These are phyloP conservation scores for Buceros bicornis DNA, from an alignment of 2,797 vertebrate species.

Conservation along the genomic window DNA sequence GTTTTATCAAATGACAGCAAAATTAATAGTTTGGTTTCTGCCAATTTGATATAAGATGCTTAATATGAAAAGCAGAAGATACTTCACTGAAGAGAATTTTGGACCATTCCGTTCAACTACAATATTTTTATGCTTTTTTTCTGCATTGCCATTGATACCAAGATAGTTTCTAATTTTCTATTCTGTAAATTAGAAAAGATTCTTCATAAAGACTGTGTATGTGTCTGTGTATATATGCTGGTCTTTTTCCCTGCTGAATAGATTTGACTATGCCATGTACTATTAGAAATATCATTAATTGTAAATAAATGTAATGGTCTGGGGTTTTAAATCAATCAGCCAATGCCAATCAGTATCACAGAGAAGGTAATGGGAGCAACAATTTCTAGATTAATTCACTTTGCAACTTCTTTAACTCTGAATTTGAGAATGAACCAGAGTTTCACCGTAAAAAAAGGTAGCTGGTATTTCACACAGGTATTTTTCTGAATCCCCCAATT, in stretches of 20 bases:
- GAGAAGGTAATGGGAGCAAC: not conserved
- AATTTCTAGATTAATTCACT: not conserved
- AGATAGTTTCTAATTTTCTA: not conserved
- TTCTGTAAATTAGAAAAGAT: not conserved
- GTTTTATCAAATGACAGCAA: slow-evolving; percentile 17
- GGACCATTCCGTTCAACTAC: not conserved
- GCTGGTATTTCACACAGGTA: not conserved
- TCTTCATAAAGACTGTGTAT: not conserved
- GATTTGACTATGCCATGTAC: not conserved
- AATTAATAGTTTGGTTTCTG: slow-evolving; percentile 45
- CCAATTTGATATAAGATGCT: slow-evolving; percentile 16
- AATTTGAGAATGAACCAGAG: not conserved
- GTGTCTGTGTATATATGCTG: not conserved
- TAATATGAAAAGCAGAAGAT: not conserved
- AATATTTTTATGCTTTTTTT: not conserved
- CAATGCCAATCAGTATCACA: not conserved
- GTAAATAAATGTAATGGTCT: not conserved
- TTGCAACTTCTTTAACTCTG: not conserved
- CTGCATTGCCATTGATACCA: not conserved
- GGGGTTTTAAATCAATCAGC: not conserved
- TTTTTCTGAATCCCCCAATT: not conserved
- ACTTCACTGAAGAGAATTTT: not conserved
- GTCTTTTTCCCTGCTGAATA: not conserved
- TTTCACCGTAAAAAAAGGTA: not conserved
- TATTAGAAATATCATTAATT: not conserved